A percentile compares a stretch with the other conserved stretches of the same genome.
Conservation (phyloP, 2,888 invertebrate genomes). For the Aradus depressus region DNA sequence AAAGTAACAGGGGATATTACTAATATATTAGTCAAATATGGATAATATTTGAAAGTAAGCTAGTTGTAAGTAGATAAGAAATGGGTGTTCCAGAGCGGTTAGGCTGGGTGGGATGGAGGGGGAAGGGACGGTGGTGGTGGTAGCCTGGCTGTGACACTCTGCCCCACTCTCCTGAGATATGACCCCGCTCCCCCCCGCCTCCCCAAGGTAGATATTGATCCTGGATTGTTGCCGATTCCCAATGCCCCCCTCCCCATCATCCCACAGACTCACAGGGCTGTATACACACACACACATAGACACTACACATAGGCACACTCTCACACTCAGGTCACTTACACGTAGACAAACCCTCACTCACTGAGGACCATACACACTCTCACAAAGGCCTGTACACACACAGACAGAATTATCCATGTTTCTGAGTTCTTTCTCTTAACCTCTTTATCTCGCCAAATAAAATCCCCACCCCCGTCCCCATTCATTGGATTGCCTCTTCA, state of each 20-base stretch:
- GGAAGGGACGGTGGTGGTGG: background rate
- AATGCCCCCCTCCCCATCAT: background rate
- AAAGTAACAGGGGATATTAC: no score
- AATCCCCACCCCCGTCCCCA: no score
- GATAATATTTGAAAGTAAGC: no score
- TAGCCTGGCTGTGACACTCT: background rate
- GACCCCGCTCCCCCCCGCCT: background rate
- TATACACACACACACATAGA: background rate
- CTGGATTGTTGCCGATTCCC: constrained; percentile 19
- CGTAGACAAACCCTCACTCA: no score
- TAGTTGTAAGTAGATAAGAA: no score
- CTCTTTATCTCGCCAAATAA: no score
- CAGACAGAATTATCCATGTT: no score
- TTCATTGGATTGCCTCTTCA: no score
- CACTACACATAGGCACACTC: background rate
- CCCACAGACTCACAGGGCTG: background rate
- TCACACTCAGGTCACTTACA: background rate
- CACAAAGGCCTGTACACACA: no score
- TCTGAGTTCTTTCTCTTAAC: no score
- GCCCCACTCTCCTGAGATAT: background rate
- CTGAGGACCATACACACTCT: no score
- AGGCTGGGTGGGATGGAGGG: background rate
- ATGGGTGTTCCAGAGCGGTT: background rate
- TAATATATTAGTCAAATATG: no score
- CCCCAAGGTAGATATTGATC: constrained; percentile 14